Conservation (phyloP, 2,888 invertebrate genomes). For the Alviniconcha strummeri region DNA sequence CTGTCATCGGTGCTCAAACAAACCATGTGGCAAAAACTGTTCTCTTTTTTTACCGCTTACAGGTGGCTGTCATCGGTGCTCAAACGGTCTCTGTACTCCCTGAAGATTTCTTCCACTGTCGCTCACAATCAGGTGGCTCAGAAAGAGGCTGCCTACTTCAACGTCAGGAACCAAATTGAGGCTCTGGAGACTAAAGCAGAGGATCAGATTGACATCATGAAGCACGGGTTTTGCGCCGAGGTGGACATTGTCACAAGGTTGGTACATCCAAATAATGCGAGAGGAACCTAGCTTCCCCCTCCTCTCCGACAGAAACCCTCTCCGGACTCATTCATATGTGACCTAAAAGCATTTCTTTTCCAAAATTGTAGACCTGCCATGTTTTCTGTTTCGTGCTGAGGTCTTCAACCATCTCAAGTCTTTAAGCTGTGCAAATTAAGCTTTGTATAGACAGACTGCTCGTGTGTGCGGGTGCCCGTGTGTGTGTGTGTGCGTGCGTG, state of each 20-base stretch:
- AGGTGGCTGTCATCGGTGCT: conserved; percentile 58
- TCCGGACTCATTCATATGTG: too few relatives aligned
- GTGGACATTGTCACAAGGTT: conserved; percentile 19
- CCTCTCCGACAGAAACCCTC: too few relatives aligned
- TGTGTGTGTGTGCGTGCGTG: too few relatives aligned
- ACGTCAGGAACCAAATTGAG: conserved; percentile 45
- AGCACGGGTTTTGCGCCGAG: conserved; percentile 35
- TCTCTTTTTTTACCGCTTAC: neutral
- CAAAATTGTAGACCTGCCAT: too few relatives aligned
- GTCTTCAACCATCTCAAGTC: too few relatives aligned
- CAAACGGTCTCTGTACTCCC: conserved; percentile 54
- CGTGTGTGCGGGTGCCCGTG: too few relatives aligned
- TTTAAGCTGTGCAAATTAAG: too few relatives aligned
- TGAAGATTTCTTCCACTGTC: conserved; percentile 58
- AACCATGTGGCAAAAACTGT: too few relatives aligned
- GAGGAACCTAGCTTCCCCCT: too few relatives aligned
- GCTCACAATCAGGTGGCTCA: conserved; percentile 52
- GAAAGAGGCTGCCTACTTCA: conserved; percentile 47
- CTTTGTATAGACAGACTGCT: too few relatives aligned
- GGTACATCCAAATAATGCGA: neutral
- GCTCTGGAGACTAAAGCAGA: conserved; percentile 47
- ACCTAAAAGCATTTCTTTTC: too few relatives aligned
- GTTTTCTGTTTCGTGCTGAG: too few relatives aligned
- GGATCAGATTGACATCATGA: conserved; percentile 49
- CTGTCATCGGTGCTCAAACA: conserved; percentile 46